A percentile compares a stretch with the other conserved stretches of the same genome.
Evolutionary conservation across 2,888 invertebrate species (phyloP).

Genomic region (Cataglyphis albicans): DNA sequence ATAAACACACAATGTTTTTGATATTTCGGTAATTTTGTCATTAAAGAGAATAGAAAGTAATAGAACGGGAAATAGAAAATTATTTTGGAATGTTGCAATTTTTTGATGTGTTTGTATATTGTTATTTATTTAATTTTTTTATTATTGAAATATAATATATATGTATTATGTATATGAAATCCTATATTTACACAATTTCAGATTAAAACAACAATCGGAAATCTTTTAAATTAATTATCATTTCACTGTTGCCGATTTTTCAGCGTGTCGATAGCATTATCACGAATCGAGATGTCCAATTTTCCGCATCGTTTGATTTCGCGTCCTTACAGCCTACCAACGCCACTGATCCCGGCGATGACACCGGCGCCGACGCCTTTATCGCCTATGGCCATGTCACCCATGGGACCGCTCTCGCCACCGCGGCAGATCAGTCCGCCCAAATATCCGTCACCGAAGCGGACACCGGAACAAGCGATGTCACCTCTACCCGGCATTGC

Average conservation of each 20-base stretch:
- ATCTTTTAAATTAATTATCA: not conserved
- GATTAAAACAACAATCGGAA: not conserved
- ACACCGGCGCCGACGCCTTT: slow-evolving; percentile 87
- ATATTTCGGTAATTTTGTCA: not conserved
- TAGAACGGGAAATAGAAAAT: not conserved
- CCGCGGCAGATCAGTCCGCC: slow-evolving; percentile 76
- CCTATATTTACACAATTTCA: not conserved
- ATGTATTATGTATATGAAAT: not conserved
- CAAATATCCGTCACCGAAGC: slow-evolving; percentile 68
- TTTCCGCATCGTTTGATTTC: slow-evolving; percentile 38
- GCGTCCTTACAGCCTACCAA: slow-evolving; percentile 85
- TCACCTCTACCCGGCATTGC: slow-evolving; percentile 71
- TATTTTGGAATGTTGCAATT: not conserved
- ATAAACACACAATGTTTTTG: not conserved
- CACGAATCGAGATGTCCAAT: slow-evolving; percentile 1
- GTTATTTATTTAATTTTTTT: not conserved
- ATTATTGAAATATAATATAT: not conserved
- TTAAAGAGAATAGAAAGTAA: not conserved
- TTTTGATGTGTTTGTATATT: not conserved
- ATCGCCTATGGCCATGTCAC: slow-evolving; percentile 83
- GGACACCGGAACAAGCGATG: slow-evolving; percentile 68
- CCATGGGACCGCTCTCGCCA: slow-evolving; percentile 79
- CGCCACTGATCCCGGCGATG: slow-evolving; percentile 84
- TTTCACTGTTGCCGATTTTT: not conserved
- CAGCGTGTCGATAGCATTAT: slow-evolving; percentile 15